Conservation (phyloP, 2,113 vertebrate species). For the Dipodomys spectabilis region DNA sequence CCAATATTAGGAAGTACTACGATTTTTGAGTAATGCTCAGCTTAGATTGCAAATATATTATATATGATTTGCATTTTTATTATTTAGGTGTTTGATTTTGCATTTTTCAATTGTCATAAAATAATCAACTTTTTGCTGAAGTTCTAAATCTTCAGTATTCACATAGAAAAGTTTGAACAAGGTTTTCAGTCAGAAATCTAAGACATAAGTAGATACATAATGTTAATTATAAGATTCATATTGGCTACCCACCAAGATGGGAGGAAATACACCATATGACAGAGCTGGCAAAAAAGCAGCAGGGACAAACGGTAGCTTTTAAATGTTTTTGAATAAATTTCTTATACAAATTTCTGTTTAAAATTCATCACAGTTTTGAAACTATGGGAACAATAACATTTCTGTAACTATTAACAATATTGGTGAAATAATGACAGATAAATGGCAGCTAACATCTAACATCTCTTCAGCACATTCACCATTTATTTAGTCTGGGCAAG, state of each 20-base stretch:
- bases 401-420: not conserved
- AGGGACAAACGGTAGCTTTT: not conserved
- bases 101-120: not conserved
- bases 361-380: not conserved
- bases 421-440: slow-evolving; percentile 5
- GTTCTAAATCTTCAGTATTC: not conserved
- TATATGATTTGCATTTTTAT: not conserved
- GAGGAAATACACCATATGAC: not conserved
- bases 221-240: slow-evolving; percentile 3
- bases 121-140: slow-evolving; percentile 4
- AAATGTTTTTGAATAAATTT: not conserved
- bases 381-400: not conserved
- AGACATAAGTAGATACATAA: not conserved
- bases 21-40: not conserved
- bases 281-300: not conserved
- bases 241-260: not conserved
- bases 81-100: not conserved
- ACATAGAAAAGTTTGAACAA: slow-evolving; percentile 23
- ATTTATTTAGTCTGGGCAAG: not conserved
- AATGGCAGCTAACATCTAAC: not conserved
- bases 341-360: not conserved
- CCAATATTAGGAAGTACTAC: not conserved
- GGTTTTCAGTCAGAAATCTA: slow-evolving; percentile 24
- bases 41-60: not conserved
- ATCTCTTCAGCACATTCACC: not conserved